Percentiles rank a stretch among this genome's conserved stretches.
These are phyloP conservation scores for Lithodes maja DNA, from an alignment of 2,888 invertebrate species.

Conservation along the genomic window DNA sequence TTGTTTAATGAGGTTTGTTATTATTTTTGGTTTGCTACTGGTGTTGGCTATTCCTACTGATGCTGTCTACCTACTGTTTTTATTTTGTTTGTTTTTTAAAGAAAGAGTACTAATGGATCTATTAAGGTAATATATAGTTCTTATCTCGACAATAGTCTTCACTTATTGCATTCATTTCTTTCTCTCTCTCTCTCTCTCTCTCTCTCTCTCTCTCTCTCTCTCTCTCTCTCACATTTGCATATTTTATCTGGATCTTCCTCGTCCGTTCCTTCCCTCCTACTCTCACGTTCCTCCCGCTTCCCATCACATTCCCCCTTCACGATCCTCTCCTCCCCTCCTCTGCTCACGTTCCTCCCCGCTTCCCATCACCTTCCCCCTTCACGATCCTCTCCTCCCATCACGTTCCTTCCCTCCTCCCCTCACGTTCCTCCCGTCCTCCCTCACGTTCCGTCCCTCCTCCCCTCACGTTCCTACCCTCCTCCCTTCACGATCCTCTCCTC, in stretches of 20 bases:
- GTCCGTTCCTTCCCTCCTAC: background rate
- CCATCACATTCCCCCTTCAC: background rate
- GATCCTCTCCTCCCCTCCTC: background rate
- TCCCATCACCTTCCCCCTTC: background rate
- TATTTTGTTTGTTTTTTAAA: too few relatives aligned
- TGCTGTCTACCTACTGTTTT: too few relatives aligned
- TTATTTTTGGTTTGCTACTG: too few relatives aligned
- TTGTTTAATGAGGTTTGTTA: too few relatives aligned
- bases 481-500: background rate
- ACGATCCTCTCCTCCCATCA: background rate
- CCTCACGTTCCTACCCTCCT: background rate
- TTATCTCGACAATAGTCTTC: background rate
- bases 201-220: slow-evolving; percentile 18
- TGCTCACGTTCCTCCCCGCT: background rate
- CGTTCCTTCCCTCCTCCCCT: background rate
- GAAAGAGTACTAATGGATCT: too few relatives aligned
- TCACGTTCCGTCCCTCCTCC: background rate
- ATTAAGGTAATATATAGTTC: too few relatives aligned
- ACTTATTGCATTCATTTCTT: background rate
- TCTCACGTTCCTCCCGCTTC: background rate
- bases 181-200: background rate
- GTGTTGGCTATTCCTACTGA: too few relatives aligned
- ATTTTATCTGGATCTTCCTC: background rate
- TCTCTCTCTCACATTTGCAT: background rate
- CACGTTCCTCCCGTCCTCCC: background rate